Evolutionary conservation across 2,113 vertebrate species (phyloP), one percentile per base, ranked within the genome.

Genomic region (Corynorhinus townsendii): DNA sequence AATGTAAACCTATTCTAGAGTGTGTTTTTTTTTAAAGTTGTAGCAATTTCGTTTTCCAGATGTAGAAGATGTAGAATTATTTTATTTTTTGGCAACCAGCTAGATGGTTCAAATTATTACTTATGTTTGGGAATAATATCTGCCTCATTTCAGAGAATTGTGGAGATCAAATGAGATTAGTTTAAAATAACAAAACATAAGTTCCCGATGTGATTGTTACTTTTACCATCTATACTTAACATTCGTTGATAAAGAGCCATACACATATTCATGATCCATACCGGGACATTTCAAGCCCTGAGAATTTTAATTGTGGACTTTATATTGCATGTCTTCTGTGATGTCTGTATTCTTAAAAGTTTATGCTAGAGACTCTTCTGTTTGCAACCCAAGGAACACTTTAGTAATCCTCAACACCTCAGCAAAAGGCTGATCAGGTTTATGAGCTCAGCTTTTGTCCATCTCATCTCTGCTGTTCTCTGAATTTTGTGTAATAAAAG

Each of bases 401-500:
- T 85, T 69, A 64, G 38, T 62, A 38, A 30, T 20, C 15, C 62
- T 96, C 24, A n/a, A 72, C 17, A 81, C 24, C 59, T 38, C 82
- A 54, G n/a, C 43, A 81, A 87, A 86, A 76, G 40, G 11, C 49
- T 79, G 9, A 38, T 66, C 3, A 35, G 47, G 17, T 80, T 75
- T 90, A 79, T 87, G 82, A 92, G 30, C 68, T 90, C 35, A 73
- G 33, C n/a, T 92, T 83, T 76, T 90, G 15, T 68, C 66, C 24
- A 20, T 94, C 64, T 94, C 20, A 15, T 75, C n/a, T 38, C 66
- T 90, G 66, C 54, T 72, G 6, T 84, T 56, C 85, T 93, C 73
- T 96, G 68, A 81, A 94, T 89, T 89, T 91, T 93, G 30, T 87
- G 19, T 92, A 83, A n/a, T 86, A 90, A 93, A 91, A 95, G 24